Base-by-base conservation (phyloP, 2,113 vertebrate species). In the Tragelaphus buxtoni region DNA sequence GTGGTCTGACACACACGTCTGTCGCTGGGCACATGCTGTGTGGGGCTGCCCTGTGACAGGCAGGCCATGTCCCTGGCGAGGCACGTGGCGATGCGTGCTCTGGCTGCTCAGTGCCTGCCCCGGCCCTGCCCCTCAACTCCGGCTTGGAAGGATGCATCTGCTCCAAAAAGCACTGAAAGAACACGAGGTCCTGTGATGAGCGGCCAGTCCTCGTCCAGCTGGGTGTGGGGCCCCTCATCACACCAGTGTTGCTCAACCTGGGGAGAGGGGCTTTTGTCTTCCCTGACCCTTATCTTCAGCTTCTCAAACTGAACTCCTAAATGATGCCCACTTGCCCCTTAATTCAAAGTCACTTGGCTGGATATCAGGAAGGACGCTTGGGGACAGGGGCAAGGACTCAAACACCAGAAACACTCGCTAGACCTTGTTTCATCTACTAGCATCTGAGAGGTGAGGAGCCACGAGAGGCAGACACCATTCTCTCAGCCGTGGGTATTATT, bases 1-100 rank as follows among this genome's bases (percentile, higher is more conserved):
- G 5, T 94, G 76, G 47, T 76, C 89, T 88, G 84, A 96, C 94
- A 94, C 94, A 96, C 12, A 55, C 1, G 0, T 56, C 80, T 95
- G 69, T 97, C 90, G 88, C 53, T 30, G 8, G 12, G 14, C 76
- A 90, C 90, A 85, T 24, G 80, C 81, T 22, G 0, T 69, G 45
- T 82, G 96, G 63, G 96, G 35, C 55, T 14, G 0, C 49, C 5
- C 2, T 22, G 79, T 90, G 86, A 97, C 79, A 94, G 82, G 42
- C 79, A 91, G 42, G 79, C 63, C 63, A n/a, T 60, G 89, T 90
- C 91, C 60, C 49, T 55, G 18, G 6, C 3, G 56, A 95, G 87
- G 30, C 80, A 58, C 4, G 4, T 9, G 5, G 55, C 42, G 61
- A 83, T 63, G n/a, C 35, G 8, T 17, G 20, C 32, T 90, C 39